Evolutionary conservation across 1,140 invertebrate species (phyloP).

Genomic region (Ips nitidus): DNA sequence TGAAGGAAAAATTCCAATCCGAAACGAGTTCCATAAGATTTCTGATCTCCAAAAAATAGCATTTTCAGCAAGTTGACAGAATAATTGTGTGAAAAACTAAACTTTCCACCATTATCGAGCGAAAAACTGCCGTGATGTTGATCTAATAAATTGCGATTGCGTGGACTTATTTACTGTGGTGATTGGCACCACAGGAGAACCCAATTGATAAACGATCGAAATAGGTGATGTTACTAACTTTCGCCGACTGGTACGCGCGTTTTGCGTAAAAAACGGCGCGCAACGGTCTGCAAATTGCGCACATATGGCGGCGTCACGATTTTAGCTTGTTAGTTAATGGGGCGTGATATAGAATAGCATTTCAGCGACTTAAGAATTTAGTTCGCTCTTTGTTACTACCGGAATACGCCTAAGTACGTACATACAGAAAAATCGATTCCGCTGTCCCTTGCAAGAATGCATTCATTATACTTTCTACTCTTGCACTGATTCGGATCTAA

Average conservation of each 20-base stretch:
- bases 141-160: neutral
- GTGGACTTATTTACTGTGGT: neutral
- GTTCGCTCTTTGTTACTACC: constrained; percentile 18
- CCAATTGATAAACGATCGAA: constrained; percentile 31
- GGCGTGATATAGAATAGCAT: constrained; percentile 29
- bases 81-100: no score
- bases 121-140: no score
- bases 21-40: no score
- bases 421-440: constrained; percentile 3
- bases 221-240: constrained; percentile 31
- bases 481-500: neutral
- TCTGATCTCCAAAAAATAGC: no score
- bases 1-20: no score
- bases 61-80: no score
- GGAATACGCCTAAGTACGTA: constrained; percentile 19
- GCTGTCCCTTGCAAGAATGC: neutral
- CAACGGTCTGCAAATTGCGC: constrained; percentile 33
- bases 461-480: neutral
- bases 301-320: constrained; percentile 34
- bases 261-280: constrained; percentile 32
- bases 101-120: no score
- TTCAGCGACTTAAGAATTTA: constrained; percentile 27
- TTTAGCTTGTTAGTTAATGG: constrained; percentile 36
- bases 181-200: constrained; percentile 27
- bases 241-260: constrained; percentile 24